phyloP scores from a whole-genome alignment of 2,113 vertebrate species.

The Parotia lawesii region DNA sequence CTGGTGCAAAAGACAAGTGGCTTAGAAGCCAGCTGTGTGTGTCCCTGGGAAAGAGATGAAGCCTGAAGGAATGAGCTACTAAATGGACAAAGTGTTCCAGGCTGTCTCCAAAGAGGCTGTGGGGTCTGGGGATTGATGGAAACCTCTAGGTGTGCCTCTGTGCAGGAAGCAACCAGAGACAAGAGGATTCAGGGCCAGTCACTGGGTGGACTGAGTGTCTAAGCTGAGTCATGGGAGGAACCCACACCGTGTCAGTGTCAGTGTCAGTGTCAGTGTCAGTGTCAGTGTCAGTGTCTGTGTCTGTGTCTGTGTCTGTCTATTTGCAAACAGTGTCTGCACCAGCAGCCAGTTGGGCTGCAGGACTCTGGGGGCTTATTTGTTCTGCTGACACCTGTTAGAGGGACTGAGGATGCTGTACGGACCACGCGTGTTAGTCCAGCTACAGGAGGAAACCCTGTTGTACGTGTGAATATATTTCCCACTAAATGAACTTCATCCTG shows the following conservation, averaged over 20 bases:
- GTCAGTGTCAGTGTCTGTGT: background rate
- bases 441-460: background rate
- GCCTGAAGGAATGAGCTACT: background rate
- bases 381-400: background rate
- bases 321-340: background rate
- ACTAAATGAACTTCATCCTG: background rate
- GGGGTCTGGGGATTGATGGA: accelerated
- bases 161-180: background rate
- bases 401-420: background rate
- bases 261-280: background rate
- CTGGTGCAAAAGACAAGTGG: background rate
- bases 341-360: background rate
- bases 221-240: background rate
- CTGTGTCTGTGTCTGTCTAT: too few species aligned
- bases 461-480: background rate
- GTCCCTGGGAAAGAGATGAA: background rate
- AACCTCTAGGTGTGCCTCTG: background rate
- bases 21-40: background rate
- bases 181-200: background rate
- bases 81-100: background rate
- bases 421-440: background rate
- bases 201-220: background rate
- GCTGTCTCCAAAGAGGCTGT: background rate
- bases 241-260: too few species aligned
- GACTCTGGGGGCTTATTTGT: background rate